Percentiles rank a stretch among this genome's conserved stretches.
These are phyloP conservation scores for Columba guinea DNA, from an alignment of 2,797 vertebrate genomes.

Conservation along the genomic window DNA sequence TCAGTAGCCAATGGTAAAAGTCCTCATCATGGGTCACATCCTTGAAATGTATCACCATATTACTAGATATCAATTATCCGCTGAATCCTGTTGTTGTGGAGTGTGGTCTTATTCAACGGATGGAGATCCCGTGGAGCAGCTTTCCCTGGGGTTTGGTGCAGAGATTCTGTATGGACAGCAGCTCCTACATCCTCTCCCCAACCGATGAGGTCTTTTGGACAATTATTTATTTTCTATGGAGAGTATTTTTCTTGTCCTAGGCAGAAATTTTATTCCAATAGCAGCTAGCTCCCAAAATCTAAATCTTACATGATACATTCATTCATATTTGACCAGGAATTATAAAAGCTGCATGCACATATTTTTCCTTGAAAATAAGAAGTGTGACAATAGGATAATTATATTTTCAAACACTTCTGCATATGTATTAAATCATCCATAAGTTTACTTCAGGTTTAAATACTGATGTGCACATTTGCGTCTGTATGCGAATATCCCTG, in stretches of 20 bases:
- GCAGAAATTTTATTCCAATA: background rate
- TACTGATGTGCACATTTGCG: background rate
- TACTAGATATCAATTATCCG: background rate
- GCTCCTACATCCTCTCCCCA: background rate
- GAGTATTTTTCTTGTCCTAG: background rate
- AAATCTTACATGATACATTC: background rate
- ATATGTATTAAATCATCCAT: background rate
- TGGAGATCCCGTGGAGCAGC: background rate
- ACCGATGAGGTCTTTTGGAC: background rate
- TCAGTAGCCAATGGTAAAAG: background rate
- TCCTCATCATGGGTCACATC: background rate
- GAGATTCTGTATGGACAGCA: background rate
- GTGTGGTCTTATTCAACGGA: accelerated
- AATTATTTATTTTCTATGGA: background rate
- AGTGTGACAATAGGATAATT: background rate
- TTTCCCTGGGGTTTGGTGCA: background rate
- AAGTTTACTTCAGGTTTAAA: constrained; percentile 15
- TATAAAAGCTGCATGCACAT: background rate
- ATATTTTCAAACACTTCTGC: background rate
- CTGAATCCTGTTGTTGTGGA: background rate
- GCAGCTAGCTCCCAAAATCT: background rate
- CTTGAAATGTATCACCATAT: background rate
- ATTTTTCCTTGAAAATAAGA: background rate
- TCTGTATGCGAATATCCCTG: background rate
- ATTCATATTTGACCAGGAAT: background rate